phyloP scores from a whole-genome alignment of 2,888 invertebrate species.

The Drosophila koepferae region DNA sequence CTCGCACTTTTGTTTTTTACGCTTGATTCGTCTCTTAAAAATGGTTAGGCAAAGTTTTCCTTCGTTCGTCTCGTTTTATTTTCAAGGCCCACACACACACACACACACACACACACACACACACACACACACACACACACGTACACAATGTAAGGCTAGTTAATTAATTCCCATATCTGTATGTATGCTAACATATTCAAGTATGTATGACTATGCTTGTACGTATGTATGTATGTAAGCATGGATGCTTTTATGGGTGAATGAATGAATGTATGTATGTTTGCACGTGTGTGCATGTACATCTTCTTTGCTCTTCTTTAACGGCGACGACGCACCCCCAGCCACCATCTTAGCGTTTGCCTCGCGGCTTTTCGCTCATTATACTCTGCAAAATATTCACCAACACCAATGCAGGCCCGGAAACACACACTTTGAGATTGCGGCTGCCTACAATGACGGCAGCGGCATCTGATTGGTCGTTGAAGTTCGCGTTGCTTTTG shows the following conservation, averaged over 20 bases:
- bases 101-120: background rate
- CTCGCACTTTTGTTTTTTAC: conserved; percentile 26
- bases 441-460: conserved; percentile 47
- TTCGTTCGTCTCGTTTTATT: conserved; percentile 32
- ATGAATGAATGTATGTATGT: too few relatives aligned
- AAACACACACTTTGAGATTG: conserved; percentile 22
- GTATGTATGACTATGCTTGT: background rate
- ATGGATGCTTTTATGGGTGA: too few relatives aligned
- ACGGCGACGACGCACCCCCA: conserved; percentile 31
- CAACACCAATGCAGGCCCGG: conserved; percentile 4
- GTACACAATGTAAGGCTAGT: conserved; percentile 7
- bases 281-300: background rate
- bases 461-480: conserved; percentile 60
- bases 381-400: conserved; percentile 21
- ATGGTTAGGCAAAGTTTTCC: conserved; percentile 36
- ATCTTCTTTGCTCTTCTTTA: conserved; percentile 39
- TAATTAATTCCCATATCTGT: conserved; percentile 11
- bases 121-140: background rate
- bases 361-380: conserved; percentile 63
- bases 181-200: background rate
- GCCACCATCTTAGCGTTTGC: conserved; percentile 36
- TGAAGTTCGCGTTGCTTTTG: conserved; percentile 52
- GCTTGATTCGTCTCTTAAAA: conserved; percentile 37
- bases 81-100: conserved; percentile 3
- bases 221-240: background rate